Base-by-base conservation (phyloP, 2,888 invertebrate genomes). In the Mythimna impura region DNA sequence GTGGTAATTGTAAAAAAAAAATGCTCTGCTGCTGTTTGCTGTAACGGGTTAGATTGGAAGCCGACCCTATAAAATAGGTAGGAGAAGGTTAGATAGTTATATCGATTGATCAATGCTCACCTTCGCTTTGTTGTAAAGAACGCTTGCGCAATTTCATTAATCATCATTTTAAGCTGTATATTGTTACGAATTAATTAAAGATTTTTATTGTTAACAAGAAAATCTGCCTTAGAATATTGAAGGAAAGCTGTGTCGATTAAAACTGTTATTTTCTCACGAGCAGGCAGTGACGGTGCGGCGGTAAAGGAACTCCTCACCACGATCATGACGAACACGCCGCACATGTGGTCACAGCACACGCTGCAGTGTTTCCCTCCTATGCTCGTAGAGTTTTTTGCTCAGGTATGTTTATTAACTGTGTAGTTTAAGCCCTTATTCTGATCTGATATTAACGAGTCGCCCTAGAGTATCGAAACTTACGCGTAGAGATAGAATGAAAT, bases 341-440 rank as follows among this genome's bases (percentile, higher is more conserved):
- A 99, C 92, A 98, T 98, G 87, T 99, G 99, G 99, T 98, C 99
- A 0, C 97, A 98, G 76, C 99, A 99, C 91, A 99, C 99, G 0
- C 94, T 99, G 25, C 98, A 98, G 82, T 99, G 99, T 90, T 99
- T 99, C 91, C 99, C 99, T 0, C 97, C 98, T 0, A 98, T 98
- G 9, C 96, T 99, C 7, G 97, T 98, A 65, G 99, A 99, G 88
- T 99, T 99, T 91, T 99, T 99, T 92, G 97, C 98, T 67, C 97
- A 98, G 94, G 96, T 96, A 80, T 50, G 30, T 36, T 50, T 2
- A 43, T n/a, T 61, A 58, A 47, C 7, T 9, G 10, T 65, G 12
- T 60, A 40, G n/a, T 69, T 40, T n/a, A 54, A 1, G 9, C 5
- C 25, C 17, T 1, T 54, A 40, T 10, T 5, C 5, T 54, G 10